Base-by-base conservation (phyloP, 2,113 vertebrate species). In the Sinocyclocheilus rhinocerous region DNA sequence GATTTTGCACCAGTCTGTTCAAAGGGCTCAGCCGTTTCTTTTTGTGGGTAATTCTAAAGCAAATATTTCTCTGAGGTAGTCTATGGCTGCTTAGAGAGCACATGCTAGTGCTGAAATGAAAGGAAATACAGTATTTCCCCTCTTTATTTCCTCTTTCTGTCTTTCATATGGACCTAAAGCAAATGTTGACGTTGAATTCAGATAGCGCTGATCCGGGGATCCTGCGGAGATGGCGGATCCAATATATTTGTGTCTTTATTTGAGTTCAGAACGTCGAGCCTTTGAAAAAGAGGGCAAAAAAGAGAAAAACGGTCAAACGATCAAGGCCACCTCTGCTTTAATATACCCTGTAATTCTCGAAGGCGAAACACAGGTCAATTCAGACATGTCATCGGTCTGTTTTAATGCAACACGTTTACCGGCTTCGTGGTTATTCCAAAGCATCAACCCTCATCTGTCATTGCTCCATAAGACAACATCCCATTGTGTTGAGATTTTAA, bases 91-190 rank as follows among this genome's bases (percentile, higher is more conserved):
- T 84, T 36, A 24, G 52, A 36, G 86, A 67, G 86, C 86, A 85
- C 24, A 48, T 70, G 29, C 83, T 83, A 85, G 86, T 83, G 69
- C 75, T 57, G 85, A 87, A 90, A 88, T 87, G 85, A 90, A 88
- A 90, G 89, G 88, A 90, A 85, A 87, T 90, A 88, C 85, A 87
- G 75, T 84, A 87, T 90, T 90, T 90, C 89, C 89, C 72, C 76
- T 84, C 78, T 84, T 85, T 87, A 88, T 88, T 85, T 87, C 85
- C 87, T 88, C 85, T 59, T 75, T 63, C 57, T 55, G 42, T 83
- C 88, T 89, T 87, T 89, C 76, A 89, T 89, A 89, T 75, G 50
- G 67, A 85, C 86, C 88, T 89, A 87, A 89, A 87, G 77, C 88
- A 89, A 89, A 89, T 87, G 85, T 89, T 90, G 89, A 88, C 65